Evolutionary conservation across 2,113 vertebrate species (phyloP).

Genomic region (Melanerpes formicivorus): DNA sequence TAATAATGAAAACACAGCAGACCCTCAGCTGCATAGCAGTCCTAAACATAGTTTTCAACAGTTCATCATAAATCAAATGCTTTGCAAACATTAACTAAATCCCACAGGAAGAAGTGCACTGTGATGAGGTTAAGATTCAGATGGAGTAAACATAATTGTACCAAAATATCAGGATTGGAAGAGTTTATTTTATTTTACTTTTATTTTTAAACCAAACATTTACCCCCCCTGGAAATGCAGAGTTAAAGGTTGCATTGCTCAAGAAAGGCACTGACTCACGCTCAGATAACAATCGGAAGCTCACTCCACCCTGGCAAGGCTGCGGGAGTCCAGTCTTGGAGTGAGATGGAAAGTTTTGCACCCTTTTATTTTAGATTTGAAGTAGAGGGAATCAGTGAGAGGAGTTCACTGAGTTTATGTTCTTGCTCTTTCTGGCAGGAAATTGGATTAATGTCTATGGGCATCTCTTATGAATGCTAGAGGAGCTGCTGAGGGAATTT

Average conservation of each 20-base stretch:
- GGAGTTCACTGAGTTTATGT: background rate
- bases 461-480: background rate
- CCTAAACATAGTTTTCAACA: background rate
- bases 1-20: background rate
- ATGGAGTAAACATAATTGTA: slow-evolving; percentile 35
- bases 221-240: slow-evolving; percentile 18
- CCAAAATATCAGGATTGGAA: slow-evolving; percentile 29
- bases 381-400: background rate
- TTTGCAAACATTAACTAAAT: slow-evolving; percentile 44
- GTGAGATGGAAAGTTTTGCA: slow-evolving; percentile 19
- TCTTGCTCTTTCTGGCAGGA: background rate
- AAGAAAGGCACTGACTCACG: slow-evolving; percentile 3
- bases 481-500: background rate
- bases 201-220: slow-evolving; percentile 58
- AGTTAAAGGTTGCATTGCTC: slow-evolving; percentile 18
- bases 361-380: background rate
- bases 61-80: slow-evolving; percentile 39
- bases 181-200: slow-evolving; percentile 55
- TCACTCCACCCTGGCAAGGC: slow-evolving; percentile 3
- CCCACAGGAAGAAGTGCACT: slow-evolving; percentile 40
- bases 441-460: background rate
- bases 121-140: slow-evolving; percentile 34
- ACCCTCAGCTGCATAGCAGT: background rate
- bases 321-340: background rate
- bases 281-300: background rate